phyloP scores from a whole-genome alignment of 35 echinoderm and acorn worm species.

The Apostichopus californicus region DNA sequence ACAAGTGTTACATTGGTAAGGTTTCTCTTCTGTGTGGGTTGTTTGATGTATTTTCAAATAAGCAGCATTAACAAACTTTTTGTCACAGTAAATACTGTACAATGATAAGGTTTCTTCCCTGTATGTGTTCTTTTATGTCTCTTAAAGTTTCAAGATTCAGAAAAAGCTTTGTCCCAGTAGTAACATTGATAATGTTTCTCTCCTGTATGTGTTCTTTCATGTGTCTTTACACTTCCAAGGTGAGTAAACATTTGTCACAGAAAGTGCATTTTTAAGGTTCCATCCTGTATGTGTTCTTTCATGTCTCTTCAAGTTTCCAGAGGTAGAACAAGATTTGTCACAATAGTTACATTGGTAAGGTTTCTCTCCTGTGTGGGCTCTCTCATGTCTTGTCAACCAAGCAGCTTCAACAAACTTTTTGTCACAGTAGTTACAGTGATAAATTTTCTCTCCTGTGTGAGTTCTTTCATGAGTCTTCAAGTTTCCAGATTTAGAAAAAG shows the following conservation, averaged over 20 bases:
- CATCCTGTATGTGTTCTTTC: not conserved
- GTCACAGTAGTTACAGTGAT: not conserved
- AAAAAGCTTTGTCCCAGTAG: not conserved
- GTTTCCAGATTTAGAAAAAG: not conserved
- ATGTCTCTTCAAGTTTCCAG: not conserved
- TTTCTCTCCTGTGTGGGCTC: not conserved
- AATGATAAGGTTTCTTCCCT: too few relatives aligned
- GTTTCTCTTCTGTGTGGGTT: too few relatives aligned
- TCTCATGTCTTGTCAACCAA: not conserved
- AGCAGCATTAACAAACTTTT: too few relatives aligned
- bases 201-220: constrained; percentile 19
- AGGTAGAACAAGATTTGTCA: not conserved
- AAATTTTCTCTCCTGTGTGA: too few relatives aligned
- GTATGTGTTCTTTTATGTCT: too few relatives aligned
- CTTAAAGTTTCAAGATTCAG: too few relatives aligned
- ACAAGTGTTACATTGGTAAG: too few relatives aligned
- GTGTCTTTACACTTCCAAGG: not conserved
- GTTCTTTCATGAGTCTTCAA: not conserved
- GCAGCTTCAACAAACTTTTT: not conserved
- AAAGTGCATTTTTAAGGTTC: not conserved
- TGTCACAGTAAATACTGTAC: too few relatives aligned
- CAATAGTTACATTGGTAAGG: not conserved
- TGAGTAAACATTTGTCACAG: not conserved
- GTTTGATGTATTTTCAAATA: too few relatives aligned
- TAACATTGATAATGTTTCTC: constrained; percentile 1